Evolutionary conservation across 2,888 invertebrate genomes (phyloP).

Genomic region (Pterostichus madidus): DNA sequence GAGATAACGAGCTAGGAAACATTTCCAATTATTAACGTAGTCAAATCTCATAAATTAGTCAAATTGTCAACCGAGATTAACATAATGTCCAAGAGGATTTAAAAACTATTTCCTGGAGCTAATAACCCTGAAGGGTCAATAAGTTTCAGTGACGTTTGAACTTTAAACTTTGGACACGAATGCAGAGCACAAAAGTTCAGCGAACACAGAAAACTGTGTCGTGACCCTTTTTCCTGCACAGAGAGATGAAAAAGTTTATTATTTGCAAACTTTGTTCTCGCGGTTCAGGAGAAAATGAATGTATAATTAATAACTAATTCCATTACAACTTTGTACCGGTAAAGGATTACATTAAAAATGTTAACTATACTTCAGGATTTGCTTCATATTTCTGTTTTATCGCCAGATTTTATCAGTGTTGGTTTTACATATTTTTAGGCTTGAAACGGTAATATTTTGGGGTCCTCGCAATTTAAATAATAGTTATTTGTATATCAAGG

Average conservation of each 20-base stretch:
- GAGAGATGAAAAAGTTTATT: neutral
- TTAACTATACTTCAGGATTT: constrained; percentile 5
- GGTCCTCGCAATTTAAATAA: too few relatives aligned
- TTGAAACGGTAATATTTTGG: too few relatives aligned
- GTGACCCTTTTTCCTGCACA: constrained; percentile 32
- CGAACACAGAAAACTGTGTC: constrained; percentile 11
- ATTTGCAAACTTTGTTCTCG: neutral
- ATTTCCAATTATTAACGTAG: constrained; percentile 28
- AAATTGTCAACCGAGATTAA: constrained; percentile 24
- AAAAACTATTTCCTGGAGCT: constrained; percentile 42
- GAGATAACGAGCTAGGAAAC: constrained; percentile 9
- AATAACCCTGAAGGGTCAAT: constrained; percentile 27
- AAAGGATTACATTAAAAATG: neutral
- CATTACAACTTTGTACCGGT: constrained; percentile 14
- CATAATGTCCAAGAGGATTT: constrained; percentile 29
- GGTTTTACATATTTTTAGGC: too few relatives aligned
- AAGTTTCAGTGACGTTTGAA: constrained; percentile 44
- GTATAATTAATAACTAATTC: constrained; percentile 26
- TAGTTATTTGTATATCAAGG: too few relatives aligned
- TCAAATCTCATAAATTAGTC: constrained; percentile 28
- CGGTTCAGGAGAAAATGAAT: neutral
- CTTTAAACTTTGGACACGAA: constrained; percentile 47
- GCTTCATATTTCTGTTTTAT: neutral
- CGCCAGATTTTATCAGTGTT: too few relatives aligned
- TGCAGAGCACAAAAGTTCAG: constrained; percentile 1